Evolutionary conservation across 2,113 vertebrate species (phyloP), one percentile per base, ranked within the genome.

Genomic region (Cygnus buccinator): DNA sequence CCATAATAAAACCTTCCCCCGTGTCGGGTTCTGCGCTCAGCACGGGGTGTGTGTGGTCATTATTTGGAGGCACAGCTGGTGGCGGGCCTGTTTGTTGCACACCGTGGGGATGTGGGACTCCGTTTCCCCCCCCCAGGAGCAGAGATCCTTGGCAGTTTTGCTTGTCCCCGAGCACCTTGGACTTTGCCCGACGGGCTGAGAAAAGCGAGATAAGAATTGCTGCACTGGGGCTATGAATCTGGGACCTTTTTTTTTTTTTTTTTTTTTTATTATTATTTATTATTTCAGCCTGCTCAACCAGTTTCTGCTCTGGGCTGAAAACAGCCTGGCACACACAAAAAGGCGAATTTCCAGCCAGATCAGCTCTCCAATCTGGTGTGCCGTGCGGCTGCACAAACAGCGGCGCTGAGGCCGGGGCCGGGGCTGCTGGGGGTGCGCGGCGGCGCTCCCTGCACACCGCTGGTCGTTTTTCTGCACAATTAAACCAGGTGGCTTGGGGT

Each of bases 191-290:
- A 91, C 95, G 95, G 92, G 84, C 81, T 95, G 87, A 95, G 89
- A 95, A 97, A 96, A 96, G 37, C 7, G 35, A 94, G 95, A 97
- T 97, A 97, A 97, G 94, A 95, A 94, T 94, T 96, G 62, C 70
- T 97, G 93, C 84, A 89, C 89, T 95, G 96, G 87, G 93, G 96
- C 96, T 97, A 97, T 97, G 95, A 94, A 96, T 97, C 96, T 76
- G 37, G 84, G 81, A 73, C 84, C 58, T 96, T 95, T 93, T 37
- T 62, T 62, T 62, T 37, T 37, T 5, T 16, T 13, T 50, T 50
- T 12, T 59, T n/a, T n/a, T n/a, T n/a, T n/a, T 62, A 23, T 61
- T 61, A 35, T 35, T 92, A 48, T 48, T 22, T 48, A 48, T 89
- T 67, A 87, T 95, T 95, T 95, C 94, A 96, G 87, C 95, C 84